phyloP scores from a whole-genome alignment of 2,113 vertebrate genomes.

The Lycocorax pyrrhopterus region DNA sequence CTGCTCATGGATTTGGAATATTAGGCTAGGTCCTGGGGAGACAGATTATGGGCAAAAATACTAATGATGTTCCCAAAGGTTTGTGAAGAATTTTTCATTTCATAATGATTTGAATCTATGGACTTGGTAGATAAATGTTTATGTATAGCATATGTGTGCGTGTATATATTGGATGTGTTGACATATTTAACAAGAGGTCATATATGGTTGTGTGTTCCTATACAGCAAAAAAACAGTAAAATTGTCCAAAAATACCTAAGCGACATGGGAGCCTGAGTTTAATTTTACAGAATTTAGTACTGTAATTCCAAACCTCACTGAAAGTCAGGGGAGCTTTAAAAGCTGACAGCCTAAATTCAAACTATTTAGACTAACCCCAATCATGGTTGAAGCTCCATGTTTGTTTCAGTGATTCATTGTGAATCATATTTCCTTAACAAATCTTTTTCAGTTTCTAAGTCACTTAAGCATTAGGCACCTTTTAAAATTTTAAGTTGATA shows the following conservation, averaged over 20 bases:
- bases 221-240: neutral
- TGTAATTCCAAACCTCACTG: neutral
- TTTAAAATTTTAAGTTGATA: neutral
- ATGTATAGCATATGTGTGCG: neutral
- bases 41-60: constrained; percentile 34
- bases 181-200: neutral
- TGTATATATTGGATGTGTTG: neutral
- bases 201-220: neutral
- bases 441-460: neutral
- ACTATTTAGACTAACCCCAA: neutral
- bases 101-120: neutral
- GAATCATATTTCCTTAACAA: neutral
- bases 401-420: neutral
- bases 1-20: constrained; percentile 41
- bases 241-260: neutral
- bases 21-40: constrained; percentile 11
- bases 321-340: neutral
- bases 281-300: neutral
- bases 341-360: neutral
- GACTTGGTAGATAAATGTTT: neutral
- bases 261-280: neutral
- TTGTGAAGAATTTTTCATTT: neutral
- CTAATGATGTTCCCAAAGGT: constrained; percentile 6
- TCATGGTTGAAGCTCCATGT: neutral
- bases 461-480: neutral